Evolutionary conservation across 2,797 vertebrate genomes (phyloP).

Genomic region (Crenichthys baileyi): DNA sequence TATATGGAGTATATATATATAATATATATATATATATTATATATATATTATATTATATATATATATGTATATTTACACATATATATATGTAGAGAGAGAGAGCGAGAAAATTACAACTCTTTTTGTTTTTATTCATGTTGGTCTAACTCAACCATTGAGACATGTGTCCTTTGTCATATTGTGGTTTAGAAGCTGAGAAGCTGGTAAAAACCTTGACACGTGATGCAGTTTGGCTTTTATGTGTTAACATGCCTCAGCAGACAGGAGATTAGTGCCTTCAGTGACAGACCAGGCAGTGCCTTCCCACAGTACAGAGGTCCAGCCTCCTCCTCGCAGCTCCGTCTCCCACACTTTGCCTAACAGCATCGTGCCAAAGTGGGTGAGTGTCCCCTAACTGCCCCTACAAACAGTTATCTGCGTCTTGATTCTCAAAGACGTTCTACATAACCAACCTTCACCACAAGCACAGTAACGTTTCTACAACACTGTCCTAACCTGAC

Average conservation of each 20-base stretch:
- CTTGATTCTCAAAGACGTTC: background rate
- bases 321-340: conserved; percentile 81
- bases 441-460: background rate
- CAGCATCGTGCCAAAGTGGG: conserved; percentile 82
- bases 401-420: background rate
- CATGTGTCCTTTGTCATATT: no score
- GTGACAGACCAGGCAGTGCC: conserved; percentile 87
- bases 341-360: conserved; percentile 66
- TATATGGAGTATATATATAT: no score
- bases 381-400: conserved; percentile 72
- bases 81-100: no score
- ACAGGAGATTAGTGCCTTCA: conserved; percentile 95
- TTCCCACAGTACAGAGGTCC: conserved; percentile 84
- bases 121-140: no score
- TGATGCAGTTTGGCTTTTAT: conserved; percentile 5
- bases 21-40: no score
- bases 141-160: no score
- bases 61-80: no score
- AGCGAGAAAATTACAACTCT: no score
- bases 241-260: conserved; percentile 63
- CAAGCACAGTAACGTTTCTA: background rate
- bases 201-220: no score
- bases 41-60: no score
- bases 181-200: no score
- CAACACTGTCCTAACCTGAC: background rate